A percentile compares a stretch with the other conserved stretches of the same genome.
phyloP scores from a whole-genome alignment of 2,797 vertebrate genomes.

The Manis crassicaudata region DNA sequence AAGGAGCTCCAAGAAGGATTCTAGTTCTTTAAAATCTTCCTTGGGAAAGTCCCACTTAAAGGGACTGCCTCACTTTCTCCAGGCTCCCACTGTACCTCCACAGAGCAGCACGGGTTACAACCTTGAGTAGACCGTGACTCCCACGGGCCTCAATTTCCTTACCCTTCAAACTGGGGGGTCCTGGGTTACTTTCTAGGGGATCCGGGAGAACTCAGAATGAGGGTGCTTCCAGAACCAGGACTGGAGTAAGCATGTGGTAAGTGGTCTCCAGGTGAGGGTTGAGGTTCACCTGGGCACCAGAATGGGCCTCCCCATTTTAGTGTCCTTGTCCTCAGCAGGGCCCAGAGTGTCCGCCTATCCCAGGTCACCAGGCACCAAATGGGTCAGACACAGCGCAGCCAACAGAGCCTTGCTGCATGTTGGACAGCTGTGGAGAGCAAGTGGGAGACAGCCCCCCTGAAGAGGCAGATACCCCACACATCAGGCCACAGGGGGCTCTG shows the following conservation, averaged over 20 bases:
- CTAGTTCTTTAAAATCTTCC: neutral
- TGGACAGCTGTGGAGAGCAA: neutral
- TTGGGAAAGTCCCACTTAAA: neutral
- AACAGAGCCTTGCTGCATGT: neutral
- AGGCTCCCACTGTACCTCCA: neutral
- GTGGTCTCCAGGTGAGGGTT: neutral
- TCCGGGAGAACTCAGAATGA: neutral
- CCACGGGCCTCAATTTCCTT: neutral
- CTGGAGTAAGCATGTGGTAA: neutral
- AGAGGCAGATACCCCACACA: neutral
- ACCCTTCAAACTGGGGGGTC: neutral
- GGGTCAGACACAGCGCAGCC: neutral
- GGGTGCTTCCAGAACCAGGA: neutral
- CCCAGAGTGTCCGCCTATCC: neutral
- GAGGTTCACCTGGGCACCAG: neutral
- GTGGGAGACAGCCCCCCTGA: neutral
- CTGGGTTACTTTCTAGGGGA: neutral
- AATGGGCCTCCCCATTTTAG: neutral
- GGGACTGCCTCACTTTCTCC: neutral
- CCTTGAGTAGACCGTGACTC: neutral
- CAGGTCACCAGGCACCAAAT: neutral
- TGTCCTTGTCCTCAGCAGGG: constrained; percentile 18
- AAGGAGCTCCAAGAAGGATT: neutral
- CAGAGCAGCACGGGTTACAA: neutral
- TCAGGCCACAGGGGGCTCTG: neutral